These are phyloP conservation scores for Macrophya alboannulata DNA, from an alignment of 2,888 invertebrate species.

Conservation along the genomic window DNA sequence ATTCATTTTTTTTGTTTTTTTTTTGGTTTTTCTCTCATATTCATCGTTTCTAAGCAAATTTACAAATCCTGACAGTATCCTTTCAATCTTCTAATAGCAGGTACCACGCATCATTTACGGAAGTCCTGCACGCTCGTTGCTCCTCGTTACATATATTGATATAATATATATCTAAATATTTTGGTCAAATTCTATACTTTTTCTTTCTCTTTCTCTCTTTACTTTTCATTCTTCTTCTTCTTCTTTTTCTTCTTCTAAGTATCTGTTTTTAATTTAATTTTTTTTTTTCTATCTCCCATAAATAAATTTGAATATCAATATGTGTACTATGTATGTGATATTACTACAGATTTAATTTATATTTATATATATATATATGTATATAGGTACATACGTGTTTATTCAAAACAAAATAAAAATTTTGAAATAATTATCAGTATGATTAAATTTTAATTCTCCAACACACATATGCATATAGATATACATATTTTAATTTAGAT, in stretches of 20 bases:
- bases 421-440: neutral
- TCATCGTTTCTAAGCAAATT: neutral
- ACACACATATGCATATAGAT: too few species aligned
- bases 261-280: neutral
- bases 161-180: neutral
- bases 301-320: neutral
- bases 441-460: neutral
- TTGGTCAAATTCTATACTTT: slow-evolving; percentile 13
- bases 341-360: neutral
- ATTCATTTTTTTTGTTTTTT: too few species aligned
- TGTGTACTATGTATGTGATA: neutral
- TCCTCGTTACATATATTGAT: slow-evolving; percentile 7
- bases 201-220: neutral
- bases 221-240: neutral
- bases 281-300: neutral
- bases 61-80: neutral
- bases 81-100: neutral
- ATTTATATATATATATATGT: neutral
- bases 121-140: slow-evolving; percentile 35
- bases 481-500: too few species aligned
- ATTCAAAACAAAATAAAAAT: neutral
- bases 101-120: slow-evolving; percentile 32
- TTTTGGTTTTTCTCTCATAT: neutral
- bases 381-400: neutral
- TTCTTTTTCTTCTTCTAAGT: too few species aligned